These are phyloP conservation scores for Anastatus disparis DNA, from an alignment of 1,140 invertebrate species.

Conservation along the genomic window DNA sequence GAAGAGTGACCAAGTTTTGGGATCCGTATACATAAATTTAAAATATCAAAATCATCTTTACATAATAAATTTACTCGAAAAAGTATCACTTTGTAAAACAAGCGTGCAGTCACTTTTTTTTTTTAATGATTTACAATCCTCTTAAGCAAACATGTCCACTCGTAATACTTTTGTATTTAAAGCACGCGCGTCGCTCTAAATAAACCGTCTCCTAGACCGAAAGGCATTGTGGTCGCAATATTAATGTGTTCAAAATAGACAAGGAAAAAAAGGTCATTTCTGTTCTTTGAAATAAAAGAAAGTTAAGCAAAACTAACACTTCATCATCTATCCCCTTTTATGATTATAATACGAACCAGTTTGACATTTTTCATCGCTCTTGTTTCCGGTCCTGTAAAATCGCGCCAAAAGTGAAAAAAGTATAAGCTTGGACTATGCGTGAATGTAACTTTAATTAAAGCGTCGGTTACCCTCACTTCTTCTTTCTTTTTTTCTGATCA, in stretches of 20 bases:
- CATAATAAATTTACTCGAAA: no score
- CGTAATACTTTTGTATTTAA: neutral
- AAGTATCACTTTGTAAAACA: no score
- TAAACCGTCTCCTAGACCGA: no score
- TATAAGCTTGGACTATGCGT: no score
- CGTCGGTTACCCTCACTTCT: neutral
- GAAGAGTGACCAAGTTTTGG: no score
- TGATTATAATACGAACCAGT: neutral
- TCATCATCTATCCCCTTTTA: neutral
- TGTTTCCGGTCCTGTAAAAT: conserved; percentile 7
- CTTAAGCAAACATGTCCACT: neutral
- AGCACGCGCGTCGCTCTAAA: neutral
- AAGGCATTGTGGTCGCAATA: neutral
- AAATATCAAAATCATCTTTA: no score
- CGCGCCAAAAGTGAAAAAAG: conserved; percentile 1
- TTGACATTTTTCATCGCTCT: conserved; percentile 11
- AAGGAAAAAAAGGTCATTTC: neutral
- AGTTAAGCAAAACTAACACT: neutral
- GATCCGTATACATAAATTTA: no score
- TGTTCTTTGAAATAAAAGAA: neutral
- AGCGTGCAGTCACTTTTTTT: no score
- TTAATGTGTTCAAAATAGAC: neutral
- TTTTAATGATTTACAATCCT: no score
- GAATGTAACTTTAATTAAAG: conserved; percentile 26
- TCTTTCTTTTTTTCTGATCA: neutral